These are phyloP conservation scores for Cerastis leucographa DNA, from an alignment of 2,888 invertebrate genomes.

Conservation along the genomic window DNA sequence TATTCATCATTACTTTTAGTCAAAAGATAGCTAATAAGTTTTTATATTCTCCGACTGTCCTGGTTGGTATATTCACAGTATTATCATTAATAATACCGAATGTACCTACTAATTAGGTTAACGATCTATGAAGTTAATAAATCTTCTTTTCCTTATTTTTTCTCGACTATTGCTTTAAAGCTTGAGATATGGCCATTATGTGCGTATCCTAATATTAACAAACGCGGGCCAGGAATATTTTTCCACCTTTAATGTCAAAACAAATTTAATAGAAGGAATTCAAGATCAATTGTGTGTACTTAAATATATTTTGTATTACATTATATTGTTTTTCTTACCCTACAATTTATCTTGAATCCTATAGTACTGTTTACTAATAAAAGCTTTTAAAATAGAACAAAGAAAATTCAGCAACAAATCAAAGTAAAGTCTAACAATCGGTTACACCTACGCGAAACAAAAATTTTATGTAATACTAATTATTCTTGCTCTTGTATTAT, in stretches of 20 bases:
- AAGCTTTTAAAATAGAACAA: neutral
- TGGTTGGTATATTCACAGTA: neutral
- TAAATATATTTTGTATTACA: neutral
- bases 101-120: constrained; percentile 30
- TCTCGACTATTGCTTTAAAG: neutral
- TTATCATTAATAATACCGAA: constrained; percentile 14
- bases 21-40: neutral
- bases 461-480: constrained; percentile 2
- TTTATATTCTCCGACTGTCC: neutral
- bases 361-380: neutral
- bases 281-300: too few relatives aligned
- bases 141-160: neutral
- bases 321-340: neutral
- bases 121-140: constrained; percentile 16
- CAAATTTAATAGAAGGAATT: too few relatives aligned
- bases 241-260: too few relatives aligned
- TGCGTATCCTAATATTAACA: neutral
- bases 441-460: constrained; percentile 4
- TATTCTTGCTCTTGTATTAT: neutral
- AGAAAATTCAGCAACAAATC: neutral
- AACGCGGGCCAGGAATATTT: neutral
- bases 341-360: neutral
- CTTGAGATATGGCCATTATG: neutral
- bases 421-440: constrained; percentile 5
- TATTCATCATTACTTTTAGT: neutral